Evolutionary conservation across 2,888 invertebrate genomes (phyloP).

Genomic region (Meliscaeva auricollis): DNA sequence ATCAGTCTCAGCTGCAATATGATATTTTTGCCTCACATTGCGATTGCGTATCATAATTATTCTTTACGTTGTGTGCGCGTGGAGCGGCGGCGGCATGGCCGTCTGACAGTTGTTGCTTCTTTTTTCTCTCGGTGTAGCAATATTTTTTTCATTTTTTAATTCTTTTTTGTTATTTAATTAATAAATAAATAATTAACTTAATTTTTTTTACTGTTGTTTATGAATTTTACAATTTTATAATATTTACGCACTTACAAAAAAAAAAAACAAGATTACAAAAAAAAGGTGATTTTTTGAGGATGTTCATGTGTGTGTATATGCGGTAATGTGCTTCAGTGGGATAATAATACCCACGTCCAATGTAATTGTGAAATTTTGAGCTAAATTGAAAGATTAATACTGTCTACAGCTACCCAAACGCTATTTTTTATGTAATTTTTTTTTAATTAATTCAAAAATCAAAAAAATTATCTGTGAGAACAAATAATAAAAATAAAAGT

Average conservation of each 20-base stretch:
- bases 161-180: background rate
- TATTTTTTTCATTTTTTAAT: slow-evolving; percentile 9
- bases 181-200: background rate
- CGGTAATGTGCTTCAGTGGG: background rate
- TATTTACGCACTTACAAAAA: no score
- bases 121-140: slow-evolving; percentile 19
- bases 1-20: slow-evolving; percentile 46
- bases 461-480: no score
- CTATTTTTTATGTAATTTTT: slow-evolving; percentile 22
- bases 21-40: slow-evolving; percentile 42
- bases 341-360: background rate
- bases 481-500: no score
- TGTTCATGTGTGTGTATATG: background rate
- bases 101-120: slow-evolving; percentile 43
- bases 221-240: background rate
- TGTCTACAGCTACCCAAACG: no score
- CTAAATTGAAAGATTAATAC: background rate
- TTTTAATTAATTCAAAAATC: no score
- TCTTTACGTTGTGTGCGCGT: slow-evolving; percentile 61
- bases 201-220: no score
- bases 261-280: background rate
- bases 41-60: slow-evolving; percentile 63
- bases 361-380: slow-evolving; percentile 8
- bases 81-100: slow-evolving; percentile 51
- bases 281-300: background rate